Evolutionary conservation across 2,797 vertebrate genomes (phyloP).

Genomic region (Lagorchestes hirsutus): DNA sequence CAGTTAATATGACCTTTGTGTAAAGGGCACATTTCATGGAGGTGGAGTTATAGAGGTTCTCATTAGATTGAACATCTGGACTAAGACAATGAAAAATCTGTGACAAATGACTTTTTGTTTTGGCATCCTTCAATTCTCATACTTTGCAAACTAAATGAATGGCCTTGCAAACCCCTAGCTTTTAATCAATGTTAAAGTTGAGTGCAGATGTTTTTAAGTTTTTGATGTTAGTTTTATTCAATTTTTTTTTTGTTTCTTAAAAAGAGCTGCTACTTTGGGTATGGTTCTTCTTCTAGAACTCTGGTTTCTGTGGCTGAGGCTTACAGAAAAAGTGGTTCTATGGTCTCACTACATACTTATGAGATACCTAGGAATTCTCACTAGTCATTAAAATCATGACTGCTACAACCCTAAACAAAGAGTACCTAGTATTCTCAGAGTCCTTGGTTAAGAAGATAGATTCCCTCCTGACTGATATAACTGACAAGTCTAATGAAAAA

Average conservation of each 20-base stretch:
- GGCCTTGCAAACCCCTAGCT: background rate
- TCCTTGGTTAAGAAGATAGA: background rate
- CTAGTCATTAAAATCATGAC: background rate
- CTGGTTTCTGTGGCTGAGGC: background rate
- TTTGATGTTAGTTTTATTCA: background rate
- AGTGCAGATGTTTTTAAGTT: background rate
- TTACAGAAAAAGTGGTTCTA: background rate
- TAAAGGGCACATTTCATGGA: background rate
- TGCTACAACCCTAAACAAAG: background rate
- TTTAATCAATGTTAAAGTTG: background rate
- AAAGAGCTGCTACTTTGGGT: no score
- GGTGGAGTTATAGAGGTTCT: background rate
- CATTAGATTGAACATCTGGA: background rate
- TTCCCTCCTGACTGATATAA: background rate
- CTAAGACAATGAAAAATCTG: background rate
- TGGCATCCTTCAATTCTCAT: background rate
- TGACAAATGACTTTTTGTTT: background rate
- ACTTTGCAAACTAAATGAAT: background rate
- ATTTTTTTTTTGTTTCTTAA: background rate
- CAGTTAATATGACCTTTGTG: background rate
- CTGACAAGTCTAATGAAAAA: background rate
- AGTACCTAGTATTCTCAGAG: background rate
- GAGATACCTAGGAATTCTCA: background rate
- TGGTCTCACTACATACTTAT: background rate
- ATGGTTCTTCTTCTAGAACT: background rate